Evolutionary conservation across 2,888 invertebrate genomes (phyloP).

Genomic region (Tinea pellionella): DNA sequence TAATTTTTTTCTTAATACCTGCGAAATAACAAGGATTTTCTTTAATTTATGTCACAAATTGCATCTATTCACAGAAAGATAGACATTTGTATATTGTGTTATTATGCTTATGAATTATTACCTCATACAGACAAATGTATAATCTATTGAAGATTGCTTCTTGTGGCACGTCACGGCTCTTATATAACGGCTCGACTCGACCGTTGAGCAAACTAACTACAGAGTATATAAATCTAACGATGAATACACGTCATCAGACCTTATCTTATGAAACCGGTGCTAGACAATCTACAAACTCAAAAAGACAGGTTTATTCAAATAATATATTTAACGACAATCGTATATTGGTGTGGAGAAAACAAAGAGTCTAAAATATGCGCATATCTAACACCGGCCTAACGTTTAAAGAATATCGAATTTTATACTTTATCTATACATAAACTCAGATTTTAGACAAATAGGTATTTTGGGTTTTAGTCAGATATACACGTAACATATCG

Average conservation of each 20-base stretch:
- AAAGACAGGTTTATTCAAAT: not conserved
- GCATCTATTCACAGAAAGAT: not conserved
- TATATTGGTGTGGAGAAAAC: not conserved
- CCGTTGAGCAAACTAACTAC: constrained; percentile 4
- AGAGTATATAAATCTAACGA: not conserved
- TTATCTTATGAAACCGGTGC: not conserved
- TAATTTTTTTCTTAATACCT: too few relatives aligned
- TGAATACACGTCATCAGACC: constrained; percentile 6
- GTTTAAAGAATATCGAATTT: too few relatives aligned
- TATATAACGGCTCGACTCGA: constrained; percentile 2
- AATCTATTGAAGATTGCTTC: not conserved
- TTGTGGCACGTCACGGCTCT: not conserved
- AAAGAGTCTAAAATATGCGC: not conserved
- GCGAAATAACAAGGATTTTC: too few relatives aligned
- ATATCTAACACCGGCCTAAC: too few relatives aligned
- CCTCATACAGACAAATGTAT: not conserved
- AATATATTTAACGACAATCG: not conserved
- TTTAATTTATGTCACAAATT: not conserved
- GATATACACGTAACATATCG: too few relatives aligned
- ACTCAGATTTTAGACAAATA: too few relatives aligned
- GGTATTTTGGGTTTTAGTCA: too few relatives aligned
- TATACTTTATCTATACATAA: too few relatives aligned
- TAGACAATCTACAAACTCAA: not conserved
- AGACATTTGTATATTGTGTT: not conserved
- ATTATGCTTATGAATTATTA: not conserved